Base-by-base conservation (phyloP, 2,888 invertebrate species). In the Neocrepidodera transversa region DNA sequence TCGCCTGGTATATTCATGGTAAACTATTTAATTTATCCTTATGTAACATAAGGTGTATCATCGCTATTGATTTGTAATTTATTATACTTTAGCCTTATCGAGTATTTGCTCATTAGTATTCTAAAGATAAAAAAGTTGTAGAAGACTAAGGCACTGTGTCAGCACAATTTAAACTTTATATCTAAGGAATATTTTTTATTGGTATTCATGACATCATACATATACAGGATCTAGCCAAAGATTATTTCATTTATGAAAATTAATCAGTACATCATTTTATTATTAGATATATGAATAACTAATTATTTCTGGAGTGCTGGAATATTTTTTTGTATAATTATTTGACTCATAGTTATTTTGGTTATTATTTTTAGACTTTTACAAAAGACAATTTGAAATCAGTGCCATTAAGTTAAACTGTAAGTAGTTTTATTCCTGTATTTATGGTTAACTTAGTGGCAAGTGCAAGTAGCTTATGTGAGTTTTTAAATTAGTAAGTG, bases 101-200 rank as follows among this genome's bases (percentile, higher is more conserved):
- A 26, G 42, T 43, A 40, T 53, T 53, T 53, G 30, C 32, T 53
- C 43, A 53, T 53, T 43, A 32, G 16, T 53, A 53, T 53, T 53
- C 53, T 18, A 43, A 30, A 30, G 53, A 53, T 53, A 53, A 43
- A 28, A 30, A 32, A 28, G n/a, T n/a, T 10, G 18, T 20, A 42
- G 42, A 6, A 42, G 20, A 23, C 42, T 20, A 16, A 36, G 30
- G 23, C 50, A 26, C 20, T 38, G 14, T 36, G 18, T 11, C 20
- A 23, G 20, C 35, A 20, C 11, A 32, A 35, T 14, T 49, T 23
- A 13, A 23, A 38, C 23, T 38, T 50, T 18, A 42, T 23, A 1
- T 42, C 20, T 42, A 42, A 8, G 1, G 23, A 20, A 13, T 18
- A 14, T 8, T 20, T 20, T 42, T 7, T 42, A 42, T 20, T 42